Conservation (phyloP, 2,888 invertebrate genomes). For the Apotomis turbidana region DNA sequence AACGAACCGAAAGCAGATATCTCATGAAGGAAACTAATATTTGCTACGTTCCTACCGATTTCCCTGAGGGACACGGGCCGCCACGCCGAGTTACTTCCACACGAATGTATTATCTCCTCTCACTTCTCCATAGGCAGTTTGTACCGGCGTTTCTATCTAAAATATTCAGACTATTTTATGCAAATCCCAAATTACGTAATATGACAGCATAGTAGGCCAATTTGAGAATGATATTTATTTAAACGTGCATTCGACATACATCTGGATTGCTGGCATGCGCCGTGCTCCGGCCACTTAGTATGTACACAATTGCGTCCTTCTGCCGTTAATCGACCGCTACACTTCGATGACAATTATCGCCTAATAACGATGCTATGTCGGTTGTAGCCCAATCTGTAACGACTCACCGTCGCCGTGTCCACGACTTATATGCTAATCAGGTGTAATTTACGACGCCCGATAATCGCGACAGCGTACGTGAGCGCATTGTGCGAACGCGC, state of each 20-base stretch:
- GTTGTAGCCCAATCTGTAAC: constrained; percentile 75
- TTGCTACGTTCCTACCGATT: constrained; percentile 74
- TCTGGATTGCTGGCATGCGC: constrained; percentile 51
- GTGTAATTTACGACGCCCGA: constrained; percentile 78
- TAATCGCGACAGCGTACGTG: constrained; percentile 81
- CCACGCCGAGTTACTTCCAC: constrained; percentile 72
- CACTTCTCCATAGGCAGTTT: constrained; percentile 32
- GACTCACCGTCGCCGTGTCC: constrained; percentile 67
- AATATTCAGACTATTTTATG: neutral
- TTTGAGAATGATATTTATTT: constrained; percentile 25
- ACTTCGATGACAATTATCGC: constrained; percentile 77
- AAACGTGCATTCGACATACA: constrained; percentile 37
- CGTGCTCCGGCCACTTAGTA: constrained; percentile 62
- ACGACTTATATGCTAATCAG: constrained; percentile 80
- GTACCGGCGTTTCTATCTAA: constrained; percentile 9
- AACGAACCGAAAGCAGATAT: constrained; percentile 69
- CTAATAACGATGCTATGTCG: constrained; percentile 75
- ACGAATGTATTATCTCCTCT: constrained; percentile 58
- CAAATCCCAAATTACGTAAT: constrained; percentile 13
- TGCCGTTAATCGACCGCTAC: constrained; percentile 81
- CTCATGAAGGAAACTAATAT: constrained; percentile 77
- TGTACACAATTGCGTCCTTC: constrained; percentile 59
- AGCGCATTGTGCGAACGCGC: constrained; percentile 72
- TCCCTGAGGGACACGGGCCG: constrained; percentile 70
- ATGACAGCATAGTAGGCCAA: constrained; percentile 17